Base-by-base conservation (phyloP, 1,140 invertebrate species). In the Oryzaephilus surinamensis region DNA sequence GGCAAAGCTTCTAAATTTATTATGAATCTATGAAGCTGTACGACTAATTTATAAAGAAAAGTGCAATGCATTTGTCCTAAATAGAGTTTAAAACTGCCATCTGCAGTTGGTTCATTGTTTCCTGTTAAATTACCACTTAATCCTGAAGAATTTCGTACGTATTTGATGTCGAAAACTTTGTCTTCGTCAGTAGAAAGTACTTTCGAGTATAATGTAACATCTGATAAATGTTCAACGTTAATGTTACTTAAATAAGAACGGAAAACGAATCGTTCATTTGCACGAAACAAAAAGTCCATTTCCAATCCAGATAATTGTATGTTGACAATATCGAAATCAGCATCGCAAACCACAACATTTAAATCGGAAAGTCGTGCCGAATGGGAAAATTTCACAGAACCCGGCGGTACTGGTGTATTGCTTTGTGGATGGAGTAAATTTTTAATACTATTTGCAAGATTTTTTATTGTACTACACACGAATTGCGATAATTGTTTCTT, bases 251-350 rank as follows among this genome's bases (percentile, higher is more conserved):
- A 62, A 53, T 76, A 78, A 23, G 73, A 69, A 41, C 79, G 69
- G 40, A 88, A 70, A 16, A 84, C 76, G 64, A 83, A 81, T 47
- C 80, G 68, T 48, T 85, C 81, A 53, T 85, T 80, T n/a, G 80
- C 80, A 60, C 83, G 77, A 54, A 84, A 81, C 35, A 83, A 70
- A 53, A 79, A 79, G 65, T 81, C 74, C 47, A 77, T 74, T 60
- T 86, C 81, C n/a, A 85, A 51, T 1, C 78, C 75, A 37, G 59
- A 49, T 21, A 79, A 56, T 32, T 76, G 72, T 8, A 84, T 65
- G 46, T 80, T 73, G 32, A 84, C 63, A 27, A 85, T 67, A 46
- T 81, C 74, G 20, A 74, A 67, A 45, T 86, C 82, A 15, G 74
- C 72, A 53, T 83, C 79, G 46, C 77, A 81, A 12, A 85, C 66